These are phyloP conservation scores for Baccha elongata DNA, from an alignment of 2,888 invertebrate species.

Conservation along the genomic window DNA sequence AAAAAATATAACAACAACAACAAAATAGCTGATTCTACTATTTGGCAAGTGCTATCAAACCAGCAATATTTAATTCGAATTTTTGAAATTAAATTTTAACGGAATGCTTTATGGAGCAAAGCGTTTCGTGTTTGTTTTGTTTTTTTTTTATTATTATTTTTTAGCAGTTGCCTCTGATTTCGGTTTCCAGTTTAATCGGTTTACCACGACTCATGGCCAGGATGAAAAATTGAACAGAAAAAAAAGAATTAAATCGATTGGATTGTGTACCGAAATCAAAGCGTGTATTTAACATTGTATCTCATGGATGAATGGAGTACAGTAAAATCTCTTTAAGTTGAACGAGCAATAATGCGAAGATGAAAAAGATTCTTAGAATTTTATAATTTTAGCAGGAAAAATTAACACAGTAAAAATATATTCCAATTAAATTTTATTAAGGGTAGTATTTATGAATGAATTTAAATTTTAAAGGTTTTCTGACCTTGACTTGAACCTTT, in stretches of 20 bases:
- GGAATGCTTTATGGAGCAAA: conserved; percentile 46
- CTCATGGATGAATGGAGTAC: conserved; percentile 34
- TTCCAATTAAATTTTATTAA: too few species aligned
- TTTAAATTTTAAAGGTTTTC: too few species aligned
- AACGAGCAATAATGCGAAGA: too few species aligned
- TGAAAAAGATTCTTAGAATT: too few species aligned
- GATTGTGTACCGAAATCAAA: conserved; percentile 25
- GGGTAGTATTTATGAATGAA: too few species aligned
- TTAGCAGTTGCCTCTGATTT: neutral
- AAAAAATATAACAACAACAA: neutral
- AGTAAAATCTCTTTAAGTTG: conserved; percentile 15
- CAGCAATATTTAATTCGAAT: conserved; percentile 48
- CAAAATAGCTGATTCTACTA: neutral
- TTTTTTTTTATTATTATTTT: neutral
- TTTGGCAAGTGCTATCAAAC: neutral
- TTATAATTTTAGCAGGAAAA: too few species aligned
- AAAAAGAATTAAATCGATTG: conserved; percentile 31
- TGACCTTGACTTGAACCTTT: too few species aligned
- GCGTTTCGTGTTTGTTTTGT: conserved; percentile 24
- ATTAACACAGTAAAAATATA: too few species aligned
- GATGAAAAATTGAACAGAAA: conserved; percentile 9
- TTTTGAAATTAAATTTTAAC: conserved; percentile 54
- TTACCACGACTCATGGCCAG: conserved; percentile 11
- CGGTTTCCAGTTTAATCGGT: conserved; percentile 39
- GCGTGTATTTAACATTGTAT: conserved; percentile 17